Percentiles rank a stretch among this genome's conserved stretches.
These are phyloP conservation scores for Anadara kagoshimensis DNA, from an alignment of 1,140 invertebrate genomes.

Conservation along the genomic window DNA sequence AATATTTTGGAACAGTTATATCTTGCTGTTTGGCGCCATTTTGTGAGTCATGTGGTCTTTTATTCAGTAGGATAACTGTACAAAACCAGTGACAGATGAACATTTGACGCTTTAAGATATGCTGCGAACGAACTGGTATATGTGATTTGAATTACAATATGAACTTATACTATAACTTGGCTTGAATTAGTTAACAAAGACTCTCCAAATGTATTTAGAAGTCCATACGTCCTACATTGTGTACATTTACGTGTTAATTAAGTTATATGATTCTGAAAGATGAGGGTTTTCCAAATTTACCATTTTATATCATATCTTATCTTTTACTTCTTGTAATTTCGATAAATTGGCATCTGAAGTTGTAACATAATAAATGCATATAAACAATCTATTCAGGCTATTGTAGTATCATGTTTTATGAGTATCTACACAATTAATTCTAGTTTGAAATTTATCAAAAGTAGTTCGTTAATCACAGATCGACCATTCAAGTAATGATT, in stretches of 20 bases:
- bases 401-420: too few relatives aligned
- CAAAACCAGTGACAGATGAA: background rate
- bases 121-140: background rate
- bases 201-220: too few relatives aligned
- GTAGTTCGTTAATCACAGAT: too few relatives aligned
- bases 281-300: too few relatives aligned
- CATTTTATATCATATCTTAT: too few relatives aligned
- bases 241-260: too few relatives aligned
- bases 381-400: background rate
- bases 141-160: background rate
- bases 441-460: too few relatives aligned
- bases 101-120: background rate
- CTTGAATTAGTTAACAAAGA: too few relatives aligned
- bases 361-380: background rate
- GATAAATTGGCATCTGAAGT: background rate
- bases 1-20: slow-evolving; percentile 77
- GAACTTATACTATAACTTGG: background rate
- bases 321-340: background rate
- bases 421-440: too few relatives aligned
- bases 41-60: slow-evolving; percentile 79
- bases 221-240: too few relatives aligned
- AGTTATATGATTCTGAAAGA: background rate
- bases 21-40: slow-evolving; percentile 79
- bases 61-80: slow-evolving; percentile 80
- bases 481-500: too few relatives aligned